These are phyloP conservation scores for Lithophane socia DNA, from an alignment of 2,888 invertebrate genomes.

Conservation along the genomic window DNA sequence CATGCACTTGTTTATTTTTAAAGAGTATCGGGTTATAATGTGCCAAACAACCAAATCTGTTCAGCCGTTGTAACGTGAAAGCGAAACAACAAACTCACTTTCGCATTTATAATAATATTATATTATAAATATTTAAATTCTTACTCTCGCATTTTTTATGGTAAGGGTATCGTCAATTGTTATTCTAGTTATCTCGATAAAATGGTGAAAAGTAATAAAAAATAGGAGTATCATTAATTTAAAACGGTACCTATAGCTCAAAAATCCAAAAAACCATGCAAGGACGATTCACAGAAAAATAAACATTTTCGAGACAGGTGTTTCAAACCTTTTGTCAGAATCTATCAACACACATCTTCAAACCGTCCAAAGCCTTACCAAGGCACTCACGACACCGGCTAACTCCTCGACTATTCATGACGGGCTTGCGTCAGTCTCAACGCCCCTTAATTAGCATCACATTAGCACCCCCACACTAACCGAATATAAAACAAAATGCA, in stretches of 20 bases:
- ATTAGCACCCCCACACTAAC: conserved; percentile 58
- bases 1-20: too few species aligned
- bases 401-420: conserved; percentile 54
- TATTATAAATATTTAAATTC: too few species aligned
- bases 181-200: neutral
- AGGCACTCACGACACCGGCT: conserved; percentile 20
- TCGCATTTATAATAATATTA: too few species aligned
- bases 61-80: too few species aligned
- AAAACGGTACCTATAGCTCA: neutral
- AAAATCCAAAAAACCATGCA: neutral
- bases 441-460: conserved; percentile 54
- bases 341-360: conserved; percentile 3
- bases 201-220: neutral
- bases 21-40: too few species aligned
- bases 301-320: conserved; percentile 9
- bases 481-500: conserved; percentile 61
- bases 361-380: neutral
- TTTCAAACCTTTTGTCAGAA: neutral
- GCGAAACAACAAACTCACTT: too few species aligned
- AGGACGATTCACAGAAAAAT: neutral
- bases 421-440: conserved; percentile 45
- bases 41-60: too few species aligned
- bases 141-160: too few species aligned
- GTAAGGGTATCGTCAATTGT: neutral
- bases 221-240: neutral